These are phyloP conservation scores for Sylvicapra grimmia DNA, from an alignment of 2,113 vertebrate species.

Conservation along the genomic window DNA sequence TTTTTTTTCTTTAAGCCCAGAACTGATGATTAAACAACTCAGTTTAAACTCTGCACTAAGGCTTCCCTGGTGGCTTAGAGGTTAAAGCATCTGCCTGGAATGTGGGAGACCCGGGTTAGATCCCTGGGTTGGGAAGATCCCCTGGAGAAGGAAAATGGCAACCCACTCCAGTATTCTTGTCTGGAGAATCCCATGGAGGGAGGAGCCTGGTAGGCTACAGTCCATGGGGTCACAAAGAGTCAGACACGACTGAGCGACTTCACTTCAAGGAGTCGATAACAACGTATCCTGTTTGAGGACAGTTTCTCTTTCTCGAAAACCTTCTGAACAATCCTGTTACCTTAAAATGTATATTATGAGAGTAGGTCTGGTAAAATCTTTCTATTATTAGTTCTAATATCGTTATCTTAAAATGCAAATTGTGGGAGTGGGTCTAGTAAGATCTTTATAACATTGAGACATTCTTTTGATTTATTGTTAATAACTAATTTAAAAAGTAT, in stretches of 20 bases:
- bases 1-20: neutral
- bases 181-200: too few relatives aligned
- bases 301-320: neutral
- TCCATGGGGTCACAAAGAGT: too few relatives aligned
- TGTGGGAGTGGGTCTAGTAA: neutral
- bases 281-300: neutral
- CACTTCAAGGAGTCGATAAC: neutral
- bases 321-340: neutral
- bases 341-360: neutral
- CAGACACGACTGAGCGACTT: too few relatives aligned
- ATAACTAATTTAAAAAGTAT: neutral
- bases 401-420: neutral
- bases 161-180: too few relatives aligned
- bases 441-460: neutral
- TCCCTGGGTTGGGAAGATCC: too few relatives aligned
- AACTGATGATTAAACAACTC: neutral
- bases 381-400: neutral
- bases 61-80: too few relatives aligned
- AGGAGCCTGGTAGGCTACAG: too few relatives aligned
- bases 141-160: too few relatives aligned
- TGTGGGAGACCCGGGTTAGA: fast-evolving
- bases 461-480: neutral
- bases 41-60: neutral
- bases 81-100: too few relatives aligned
- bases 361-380: neutral